A percentile compares a stretch with the other conserved stretches of the same genome.
Evolutionary conservation across 1,140 invertebrate genomes (phyloP).

Genomic region (Drosophila malerkotliana): DNA sequence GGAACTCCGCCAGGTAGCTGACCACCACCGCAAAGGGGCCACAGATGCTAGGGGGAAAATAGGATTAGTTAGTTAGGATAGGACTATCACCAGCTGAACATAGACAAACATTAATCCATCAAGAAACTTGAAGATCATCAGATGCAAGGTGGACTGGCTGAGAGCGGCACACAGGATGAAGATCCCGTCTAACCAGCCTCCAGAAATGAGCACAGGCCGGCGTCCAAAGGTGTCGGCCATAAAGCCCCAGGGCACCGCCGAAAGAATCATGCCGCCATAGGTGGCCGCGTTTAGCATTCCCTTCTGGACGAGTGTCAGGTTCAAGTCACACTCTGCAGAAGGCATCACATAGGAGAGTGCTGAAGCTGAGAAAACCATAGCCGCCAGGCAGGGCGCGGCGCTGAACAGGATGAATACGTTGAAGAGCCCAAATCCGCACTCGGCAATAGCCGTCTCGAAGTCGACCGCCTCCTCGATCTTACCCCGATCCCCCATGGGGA

Average conservation of each 20-base stretch:
- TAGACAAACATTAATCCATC: constrained; percentile 89
- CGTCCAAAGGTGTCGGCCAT: constrained; percentile 91
- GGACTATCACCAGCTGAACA: not conserved
- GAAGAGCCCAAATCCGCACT: constrained; percentile 87
- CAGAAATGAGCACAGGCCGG: constrained; percentile 88
- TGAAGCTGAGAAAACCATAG: constrained; percentile 87
- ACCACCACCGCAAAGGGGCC: constrained; percentile 89
- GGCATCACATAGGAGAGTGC: constrained; percentile 89
- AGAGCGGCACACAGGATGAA: constrained; percentile 87
- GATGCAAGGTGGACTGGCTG: constrained; percentile 88
- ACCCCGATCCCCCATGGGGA: constrained; percentile 28
- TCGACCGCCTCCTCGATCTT: constrained; percentile 79
- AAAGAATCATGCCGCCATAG: constrained; percentile 92
- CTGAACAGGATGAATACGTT: constrained; percentile 87
- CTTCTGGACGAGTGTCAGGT: constrained; percentile 87
- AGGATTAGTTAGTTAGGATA: no score
- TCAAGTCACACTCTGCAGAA: constrained; percentile 88
- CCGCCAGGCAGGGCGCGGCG: constrained; percentile 86
- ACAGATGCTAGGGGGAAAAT: constrained; percentile 85
- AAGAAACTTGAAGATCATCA: constrained; percentile 90
- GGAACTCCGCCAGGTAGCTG: constrained; percentile 89
- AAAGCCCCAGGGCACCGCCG: constrained; percentile 92
- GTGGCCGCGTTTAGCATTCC: constrained; percentile 88
- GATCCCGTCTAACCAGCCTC: constrained; percentile 88
- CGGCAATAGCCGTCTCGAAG: constrained; percentile 87